A percentile compares a stretch with the other conserved stretches of the same genome.
These are phyloP conservation scores for Sebastes kiyomatsui DNA, from an alignment of 2,797 vertebrate genomes.

Conservation along the genomic window DNA sequence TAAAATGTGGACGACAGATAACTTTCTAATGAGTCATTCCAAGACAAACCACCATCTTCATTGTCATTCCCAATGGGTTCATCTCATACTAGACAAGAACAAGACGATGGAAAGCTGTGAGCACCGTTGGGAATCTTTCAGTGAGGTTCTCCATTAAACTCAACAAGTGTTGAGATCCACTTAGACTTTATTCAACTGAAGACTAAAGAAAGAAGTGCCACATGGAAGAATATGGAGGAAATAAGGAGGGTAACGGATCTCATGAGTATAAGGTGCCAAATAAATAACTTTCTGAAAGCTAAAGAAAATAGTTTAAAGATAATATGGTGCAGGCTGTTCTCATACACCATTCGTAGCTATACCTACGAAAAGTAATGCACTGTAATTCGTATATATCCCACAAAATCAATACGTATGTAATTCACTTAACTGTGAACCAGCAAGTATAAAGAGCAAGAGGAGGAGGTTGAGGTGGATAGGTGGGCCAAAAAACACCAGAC, in stretches of 20 bases:
- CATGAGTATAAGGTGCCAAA: neutral
- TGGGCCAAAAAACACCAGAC: no score
- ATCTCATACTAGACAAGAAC: neutral
- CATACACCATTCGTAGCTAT: no score
- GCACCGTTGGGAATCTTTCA: conserved; percentile 57
- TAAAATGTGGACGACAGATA: neutral
- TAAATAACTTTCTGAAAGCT: neutral
- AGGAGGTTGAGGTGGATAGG: no score
- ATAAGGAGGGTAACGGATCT: neutral
- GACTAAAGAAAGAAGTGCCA: conserved; percentile 13
- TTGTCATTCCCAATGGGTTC: neutral
- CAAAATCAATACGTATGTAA: no score
- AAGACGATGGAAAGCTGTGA: conserved; percentile 33
- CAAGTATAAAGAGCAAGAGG: no score
- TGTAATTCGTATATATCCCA: no score
- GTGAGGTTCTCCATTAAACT: conserved; percentile 24
- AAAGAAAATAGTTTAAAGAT: neutral
- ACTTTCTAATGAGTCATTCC: neutral
- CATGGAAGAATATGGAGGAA: neutral
- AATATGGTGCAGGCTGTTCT: neutral
- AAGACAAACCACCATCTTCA: neutral
- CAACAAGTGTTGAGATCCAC: conserved; percentile 9
- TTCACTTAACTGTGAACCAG: no score
- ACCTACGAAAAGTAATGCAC: no score
- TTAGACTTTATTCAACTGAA: conserved; percentile 15